phyloP scores from a whole-genome alignment of 2,888 invertebrate genomes.

The Junonia oenone region DNA sequence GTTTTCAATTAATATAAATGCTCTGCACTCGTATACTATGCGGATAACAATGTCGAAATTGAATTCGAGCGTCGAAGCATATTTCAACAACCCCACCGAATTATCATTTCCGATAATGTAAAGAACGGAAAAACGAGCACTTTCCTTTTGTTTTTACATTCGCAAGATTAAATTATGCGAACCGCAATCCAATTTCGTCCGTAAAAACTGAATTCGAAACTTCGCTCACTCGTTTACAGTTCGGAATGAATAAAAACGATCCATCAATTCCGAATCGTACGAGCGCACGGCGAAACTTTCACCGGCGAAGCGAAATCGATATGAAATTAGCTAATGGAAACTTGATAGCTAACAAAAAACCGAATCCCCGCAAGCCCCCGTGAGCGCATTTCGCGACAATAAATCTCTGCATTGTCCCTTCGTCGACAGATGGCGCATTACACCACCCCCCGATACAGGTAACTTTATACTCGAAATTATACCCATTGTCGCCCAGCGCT shows the following conservation, averaged over 20 bases:
- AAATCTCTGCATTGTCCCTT: slow-evolving; percentile 64
- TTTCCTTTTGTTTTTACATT: slow-evolving; percentile 31
- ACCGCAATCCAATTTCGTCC: slow-evolving; percentile 46
- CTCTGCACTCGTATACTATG: slow-evolving; percentile 34
- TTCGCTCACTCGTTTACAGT: slow-evolving; percentile 54
- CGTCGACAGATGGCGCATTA: slow-evolving; percentile 66
- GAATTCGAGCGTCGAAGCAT: slow-evolving; percentile 11
- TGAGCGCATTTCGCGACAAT: slow-evolving; percentile 68
- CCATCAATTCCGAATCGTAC: slow-evolving; percentile 64
- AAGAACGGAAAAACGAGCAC: slow-evolving; percentile 19
- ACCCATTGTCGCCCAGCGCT: slow-evolving; percentile 38
- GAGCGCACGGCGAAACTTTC: slow-evolving; percentile 49
- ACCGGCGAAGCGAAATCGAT: slow-evolving; percentile 58
- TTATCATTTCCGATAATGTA: slow-evolving; percentile 19
- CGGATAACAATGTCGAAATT: slow-evolving; percentile 13
- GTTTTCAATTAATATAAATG: slow-evolving; percentile 73
- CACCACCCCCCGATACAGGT: slow-evolving; percentile 55
- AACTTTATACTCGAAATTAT: slow-evolving; percentile 52
- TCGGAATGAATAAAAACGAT: slow-evolving; percentile 67
- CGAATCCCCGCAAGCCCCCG: slow-evolving; percentile 58
- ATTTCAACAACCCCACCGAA: slow-evolving; percentile 21
- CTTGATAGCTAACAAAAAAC: slow-evolving; percentile 75
- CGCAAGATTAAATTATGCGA: slow-evolving; percentile 47
- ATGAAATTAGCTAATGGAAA: slow-evolving; percentile 78
- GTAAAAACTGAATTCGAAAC: slow-evolving; percentile 63